Evolutionary conservation across 2,888 invertebrate genomes (phyloP).

Genomic region (Colostygia pectinataria): DNA sequence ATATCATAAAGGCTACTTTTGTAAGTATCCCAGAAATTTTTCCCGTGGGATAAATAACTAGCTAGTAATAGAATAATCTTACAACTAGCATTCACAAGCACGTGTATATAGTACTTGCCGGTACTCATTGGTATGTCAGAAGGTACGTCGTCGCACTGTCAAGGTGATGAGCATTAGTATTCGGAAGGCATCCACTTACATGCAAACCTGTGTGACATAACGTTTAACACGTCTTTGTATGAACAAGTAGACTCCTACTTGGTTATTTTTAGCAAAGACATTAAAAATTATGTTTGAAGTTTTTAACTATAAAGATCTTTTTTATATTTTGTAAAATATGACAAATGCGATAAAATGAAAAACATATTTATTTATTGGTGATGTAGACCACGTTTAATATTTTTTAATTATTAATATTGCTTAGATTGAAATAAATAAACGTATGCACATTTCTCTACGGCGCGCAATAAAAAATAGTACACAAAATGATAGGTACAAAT

Average conservation of each 20-base stretch:
- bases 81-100: conserved; percentile 16
- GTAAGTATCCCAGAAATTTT: too few species aligned
- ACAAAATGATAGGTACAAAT: conserved; percentile 42
- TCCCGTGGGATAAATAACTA: too few species aligned
- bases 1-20: too few species aligned
- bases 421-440: conserved; percentile 78
- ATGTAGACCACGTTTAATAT: conserved; percentile 71
- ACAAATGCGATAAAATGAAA: conserved; percentile 35
- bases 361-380: conserved; percentile 40
- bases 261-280: too few species aligned
- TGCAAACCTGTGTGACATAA: conserved; percentile 47
- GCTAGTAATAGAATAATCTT: too few species aligned
- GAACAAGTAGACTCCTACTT: too few species aligned
- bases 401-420: conserved; percentile 78
- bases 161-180: conserved; percentile 72
- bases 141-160: conserved; percentile 33
- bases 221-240: not conserved
- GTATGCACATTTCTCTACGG: conserved; percentile 66
- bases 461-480: conserved; percentile 56
- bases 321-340: not conserved
- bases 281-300: too few species aligned
- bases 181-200: conserved; percentile 52
- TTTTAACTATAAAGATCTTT: too few species aligned
- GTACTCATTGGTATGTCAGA: conserved; percentile 5
- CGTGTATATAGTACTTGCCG: conserved; percentile 12